A percentile compares a stretch with the other conserved stretches of the same genome.
phyloP scores from a whole-genome alignment of 2,113 vertebrate species.

The Phycodurus eques region DNA sequence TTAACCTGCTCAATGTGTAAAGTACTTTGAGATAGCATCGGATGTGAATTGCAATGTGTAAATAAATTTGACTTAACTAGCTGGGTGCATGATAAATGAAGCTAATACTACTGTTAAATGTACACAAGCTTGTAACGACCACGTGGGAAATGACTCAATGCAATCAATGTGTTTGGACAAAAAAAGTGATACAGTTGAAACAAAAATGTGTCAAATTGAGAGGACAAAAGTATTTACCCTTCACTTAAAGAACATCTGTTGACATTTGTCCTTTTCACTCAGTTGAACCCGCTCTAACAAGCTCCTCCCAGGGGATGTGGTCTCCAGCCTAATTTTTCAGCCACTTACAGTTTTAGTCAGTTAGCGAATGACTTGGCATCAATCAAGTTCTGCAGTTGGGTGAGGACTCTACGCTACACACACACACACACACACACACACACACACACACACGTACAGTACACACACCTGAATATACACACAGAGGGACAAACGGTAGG shows the following conservation, averaged over 20 bases:
- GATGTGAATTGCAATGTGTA: too few relatives aligned
- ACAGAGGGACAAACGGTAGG: background rate
- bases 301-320: conserved; percentile 3
- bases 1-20: too few relatives aligned
- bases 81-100: too few relatives aligned
- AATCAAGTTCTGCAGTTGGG: background rate
- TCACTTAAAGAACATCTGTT: background rate
- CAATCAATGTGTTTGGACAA: too few relatives aligned
- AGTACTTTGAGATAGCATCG: too few relatives aligned
- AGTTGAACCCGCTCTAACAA: background rate
- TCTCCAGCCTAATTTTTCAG: background rate
- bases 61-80: too few relatives aligned
- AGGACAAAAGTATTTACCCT: background rate
- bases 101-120: too few relatives aligned
- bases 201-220: background rate
- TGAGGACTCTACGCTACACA: background rate
- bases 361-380: conserved; percentile 1
- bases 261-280: background rate
- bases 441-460: background rate
- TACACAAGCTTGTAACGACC: too few relatives aligned
- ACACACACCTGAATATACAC: background rate
- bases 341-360: background rate
- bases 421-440: background rate
- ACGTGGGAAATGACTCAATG: too few relatives aligned
- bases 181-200: background rate